Conservation (phyloP, 2,113 vertebrate species). For the Anguilla japonica region DNA sequence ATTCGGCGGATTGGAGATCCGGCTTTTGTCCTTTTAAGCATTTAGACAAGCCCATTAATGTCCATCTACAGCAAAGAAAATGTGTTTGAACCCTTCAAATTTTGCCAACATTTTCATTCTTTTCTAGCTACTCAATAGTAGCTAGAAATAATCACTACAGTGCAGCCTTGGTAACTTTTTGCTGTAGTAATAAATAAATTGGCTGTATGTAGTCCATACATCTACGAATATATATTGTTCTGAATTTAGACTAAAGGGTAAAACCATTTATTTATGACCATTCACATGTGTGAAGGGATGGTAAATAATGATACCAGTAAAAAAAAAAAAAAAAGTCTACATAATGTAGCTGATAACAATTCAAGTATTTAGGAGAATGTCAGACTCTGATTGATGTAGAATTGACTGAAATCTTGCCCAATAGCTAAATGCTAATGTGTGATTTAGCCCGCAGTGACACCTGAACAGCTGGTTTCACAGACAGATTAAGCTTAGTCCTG, state of each 20-base stretch:
- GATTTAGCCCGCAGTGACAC: background rate
- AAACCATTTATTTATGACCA: constrained; percentile 38
- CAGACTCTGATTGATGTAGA: background rate
- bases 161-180: constrained; percentile 3
- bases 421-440: background rate
- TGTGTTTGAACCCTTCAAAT: background rate
- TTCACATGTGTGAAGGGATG: constrained; percentile 49
- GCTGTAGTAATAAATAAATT: constrained; percentile 16
- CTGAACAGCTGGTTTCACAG: background rate
- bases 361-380: background rate
- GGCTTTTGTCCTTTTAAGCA: background rate
- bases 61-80: background rate
- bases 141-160: constrained; percentile 9
- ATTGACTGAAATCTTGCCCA: background rate
- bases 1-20: background rate
- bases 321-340: constrained; percentile 7
- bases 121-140: background rate
- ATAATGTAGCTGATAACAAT: background rate
- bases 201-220: constrained; percentile 31
- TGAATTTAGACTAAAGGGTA: constrained; percentile 20
- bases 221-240: constrained; percentile 29
- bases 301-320: constrained; percentile 29
- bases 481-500: background rate
- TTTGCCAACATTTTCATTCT: background rate
- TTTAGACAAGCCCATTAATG: background rate